Percentiles rank a stretch among this genome's conserved stretches.
Evolutionary conservation across 2,888 invertebrate genomes (phyloP).

Genomic region (Alloscopus bannaensis): DNA sequence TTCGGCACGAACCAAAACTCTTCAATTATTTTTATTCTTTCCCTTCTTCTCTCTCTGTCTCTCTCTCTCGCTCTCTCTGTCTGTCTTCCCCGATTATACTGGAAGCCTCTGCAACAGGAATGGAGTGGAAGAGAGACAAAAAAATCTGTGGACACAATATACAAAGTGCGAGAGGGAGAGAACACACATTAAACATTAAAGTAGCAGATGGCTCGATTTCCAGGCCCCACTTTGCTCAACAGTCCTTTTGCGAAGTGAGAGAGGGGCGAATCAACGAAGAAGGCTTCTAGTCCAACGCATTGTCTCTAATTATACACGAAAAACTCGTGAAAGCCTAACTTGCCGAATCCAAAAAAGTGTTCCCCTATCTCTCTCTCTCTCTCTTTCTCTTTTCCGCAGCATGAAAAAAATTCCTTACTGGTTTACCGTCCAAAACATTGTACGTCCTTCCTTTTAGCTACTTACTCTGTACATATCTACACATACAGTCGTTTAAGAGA

Average conservation of each 20-base stretch:
- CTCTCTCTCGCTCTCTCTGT: slow-evolving; percentile 32
- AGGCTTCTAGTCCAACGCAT: too few species aligned
- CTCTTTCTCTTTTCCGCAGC: too few species aligned
- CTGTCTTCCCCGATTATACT: slow-evolving; percentile 27
- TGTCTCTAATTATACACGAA: slow-evolving; percentile 3
- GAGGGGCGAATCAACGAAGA: too few species aligned
- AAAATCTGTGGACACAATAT: slow-evolving; percentile 42
- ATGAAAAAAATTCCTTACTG: neutral
- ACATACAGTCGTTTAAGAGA: too few species aligned
- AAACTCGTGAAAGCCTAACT: slow-evolving; percentile 27
- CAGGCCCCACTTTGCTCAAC: neutral
- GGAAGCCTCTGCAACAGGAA: slow-evolving; percentile 18
- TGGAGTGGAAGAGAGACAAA: too few species aligned
- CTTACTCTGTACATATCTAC: too few species aligned
- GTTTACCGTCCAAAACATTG: slow-evolving; percentile 5
- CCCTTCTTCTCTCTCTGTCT: too few species aligned
- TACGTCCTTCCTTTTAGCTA: too few species aligned
- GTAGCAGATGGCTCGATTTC: slow-evolving; percentile 48
- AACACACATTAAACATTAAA: neutral
- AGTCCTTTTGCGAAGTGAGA: too few species aligned
- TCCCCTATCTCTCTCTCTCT: neutral
- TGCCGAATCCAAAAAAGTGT: slow-evolving; percentile 38
- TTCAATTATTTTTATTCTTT: too few species aligned
- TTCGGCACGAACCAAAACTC: slow-evolving; percentile 53
- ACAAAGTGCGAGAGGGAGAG: neutral